Evolutionary conservation across 2,113 vertebrate species (phyloP).

Genomic region (Willisornis vidua): DNA sequence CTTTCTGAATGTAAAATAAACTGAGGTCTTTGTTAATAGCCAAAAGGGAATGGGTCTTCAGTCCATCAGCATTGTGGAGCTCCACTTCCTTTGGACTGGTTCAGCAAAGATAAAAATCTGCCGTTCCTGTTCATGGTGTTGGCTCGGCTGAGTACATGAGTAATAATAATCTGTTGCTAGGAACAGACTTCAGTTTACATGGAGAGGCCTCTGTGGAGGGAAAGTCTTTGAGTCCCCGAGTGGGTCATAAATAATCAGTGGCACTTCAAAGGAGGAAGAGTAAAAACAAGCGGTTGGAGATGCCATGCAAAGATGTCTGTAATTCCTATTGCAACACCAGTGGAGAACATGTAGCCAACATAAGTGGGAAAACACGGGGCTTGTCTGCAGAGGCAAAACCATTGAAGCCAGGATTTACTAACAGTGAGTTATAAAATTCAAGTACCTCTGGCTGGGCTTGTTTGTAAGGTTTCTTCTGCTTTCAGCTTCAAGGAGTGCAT

Average conservation of each 20-base stretch:
- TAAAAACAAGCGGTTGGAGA: neutral
- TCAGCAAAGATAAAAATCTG: conserved; percentile 50
- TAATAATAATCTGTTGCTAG: conserved; percentile 56
- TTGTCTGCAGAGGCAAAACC: neutral
- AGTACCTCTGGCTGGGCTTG: neutral
- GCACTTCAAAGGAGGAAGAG: neutral
- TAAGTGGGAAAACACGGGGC: neutral
- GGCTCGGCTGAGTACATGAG: neutral
- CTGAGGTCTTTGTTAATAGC: neutral
- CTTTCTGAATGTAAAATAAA: neutral
- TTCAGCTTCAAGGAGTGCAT: neutral
- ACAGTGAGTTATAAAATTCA: neutral
- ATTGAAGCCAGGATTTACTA: neutral
- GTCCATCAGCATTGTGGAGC: neutral
- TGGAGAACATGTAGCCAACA: neutral
- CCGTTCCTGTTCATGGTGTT: neutral
- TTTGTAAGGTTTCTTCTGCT: neutral
- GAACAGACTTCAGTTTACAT: conserved; percentile 23
- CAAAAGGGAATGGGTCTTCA: neutral
- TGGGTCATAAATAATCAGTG: conserved; percentile 32
- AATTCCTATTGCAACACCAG: conserved; percentile 8
- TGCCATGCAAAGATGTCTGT: neutral
- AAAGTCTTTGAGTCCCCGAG: conserved; percentile 13
- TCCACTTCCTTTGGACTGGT: neutral
- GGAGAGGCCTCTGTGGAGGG: conserved; percentile 22